Percentiles rank a stretch among this genome's conserved stretches.
Conservation (phyloP, 37 sponge, comb jelly and placozoan genomes). For the Chondrilla cf. caribensis region DNA sequence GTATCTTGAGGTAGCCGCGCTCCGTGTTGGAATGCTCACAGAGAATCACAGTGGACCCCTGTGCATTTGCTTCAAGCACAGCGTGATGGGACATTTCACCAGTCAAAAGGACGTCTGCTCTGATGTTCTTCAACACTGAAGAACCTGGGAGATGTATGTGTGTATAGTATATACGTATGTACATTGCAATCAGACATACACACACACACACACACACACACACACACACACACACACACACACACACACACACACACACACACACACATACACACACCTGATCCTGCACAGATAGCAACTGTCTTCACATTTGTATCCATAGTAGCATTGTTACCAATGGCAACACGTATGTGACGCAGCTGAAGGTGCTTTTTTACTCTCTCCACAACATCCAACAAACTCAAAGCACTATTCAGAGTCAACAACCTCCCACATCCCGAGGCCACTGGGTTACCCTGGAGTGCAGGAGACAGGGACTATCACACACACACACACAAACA, state of each 20-base stretch:
- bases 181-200: conserved; percentile 1
- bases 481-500: too few species aligned
- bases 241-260: conserved; percentile 77
- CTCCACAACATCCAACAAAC: conserved; percentile 40
- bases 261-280: conserved; percentile 31
- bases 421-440: conserved; percentile 57
- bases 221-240: background rate
- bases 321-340: background rate
- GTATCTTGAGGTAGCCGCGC: conserved; percentile 76
- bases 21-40: conserved; percentile 97
- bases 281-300: conserved; percentile 88
- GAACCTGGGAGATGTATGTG: conserved; percentile 32
- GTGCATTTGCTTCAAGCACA: conserved; percentile 78
- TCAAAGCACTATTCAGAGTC: conserved; percentile 40
- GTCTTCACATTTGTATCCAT: conserved; percentile 36
- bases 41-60: conserved; percentile 74
- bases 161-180: background rate
- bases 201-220: background rate
- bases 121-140: conserved; percentile 58
- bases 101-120: conserved; percentile 76
- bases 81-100: conserved; percentile 96
- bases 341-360: conserved; percentile 63
- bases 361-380: conserved; percentile 62
- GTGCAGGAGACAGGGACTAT: background rate
- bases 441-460: background rate